Conservation (phyloP, 2,888 invertebrate genomes). For the Mythimna lalbum region DNA sequence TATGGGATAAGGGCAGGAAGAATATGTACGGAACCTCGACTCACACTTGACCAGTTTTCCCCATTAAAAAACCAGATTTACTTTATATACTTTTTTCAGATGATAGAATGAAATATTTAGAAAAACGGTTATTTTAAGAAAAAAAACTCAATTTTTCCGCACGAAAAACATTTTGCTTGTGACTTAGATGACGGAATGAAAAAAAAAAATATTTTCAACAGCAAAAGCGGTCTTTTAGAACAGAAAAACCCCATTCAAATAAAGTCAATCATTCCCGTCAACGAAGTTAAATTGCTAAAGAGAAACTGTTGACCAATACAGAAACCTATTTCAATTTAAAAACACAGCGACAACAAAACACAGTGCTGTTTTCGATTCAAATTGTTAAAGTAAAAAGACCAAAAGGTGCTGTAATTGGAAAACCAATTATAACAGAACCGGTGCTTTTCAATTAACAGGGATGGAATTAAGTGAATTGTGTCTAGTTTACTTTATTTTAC, state of each 20-base stretch:
- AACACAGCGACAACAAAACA: slow-evolving; percentile 26
- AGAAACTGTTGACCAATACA: slow-evolving; percentile 13
- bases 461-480: slow-evolving; percentile 5
- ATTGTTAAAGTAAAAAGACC: slow-evolving; percentile 26
- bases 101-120: no score
- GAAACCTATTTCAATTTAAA: slow-evolving; percentile 28
- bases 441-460: slow-evolving; percentile 32
- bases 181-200: neutral
- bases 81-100: no score
- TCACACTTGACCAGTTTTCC: no score
- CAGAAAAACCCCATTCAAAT: neutral
- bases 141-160: neutral
- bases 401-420: slow-evolving; percentile 34
- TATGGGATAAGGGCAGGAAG: no score
- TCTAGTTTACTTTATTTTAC: neutral
- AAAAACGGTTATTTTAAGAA: no score
- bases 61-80: no score
- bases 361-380: slow-evolving; percentile 26
- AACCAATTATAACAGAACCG: slow-evolving; percentile 9
- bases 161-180: neutral
- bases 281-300: slow-evolving; percentile 27
- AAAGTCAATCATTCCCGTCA: slow-evolving; percentile 1
- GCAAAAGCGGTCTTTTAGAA: neutral
- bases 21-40: no score
- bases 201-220: neutral